Evolutionary conservation across 2,113 vertebrate genomes (phyloP), one percentile per base, ranked within the genome.

Genomic region (Talpa occidentalis): DNA sequence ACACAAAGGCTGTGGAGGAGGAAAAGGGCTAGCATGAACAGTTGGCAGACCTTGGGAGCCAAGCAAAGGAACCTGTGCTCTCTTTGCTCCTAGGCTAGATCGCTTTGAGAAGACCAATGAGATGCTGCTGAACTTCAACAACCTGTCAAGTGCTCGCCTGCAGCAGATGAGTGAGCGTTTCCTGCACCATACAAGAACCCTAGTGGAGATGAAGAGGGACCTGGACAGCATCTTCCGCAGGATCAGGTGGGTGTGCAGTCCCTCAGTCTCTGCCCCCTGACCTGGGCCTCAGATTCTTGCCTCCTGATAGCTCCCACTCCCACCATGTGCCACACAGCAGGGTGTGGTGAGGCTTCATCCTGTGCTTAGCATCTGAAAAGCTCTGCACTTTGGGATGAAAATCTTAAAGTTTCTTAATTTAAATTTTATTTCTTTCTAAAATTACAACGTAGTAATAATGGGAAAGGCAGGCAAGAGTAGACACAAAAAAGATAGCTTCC

Each of bases 71-170:
- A 56, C 52, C 14, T 44, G 56, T 10, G 15, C 12, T 85, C 35
- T 56, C 78, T 47, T 42, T 21, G 8, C 76, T 32, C 1, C 24
- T 95, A 99, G 99, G 99, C 92, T 99, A 56, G 99, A 99, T 95
- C 99, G 99, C 2, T 99, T 99, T 35, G 99, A 99, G 97, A 99
- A 99, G 97, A 99, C 99, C 73, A 99, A 99, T 0, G 99, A 99
- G 98, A 99, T 99, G 99, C 98, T 99, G 47, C 98, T 99, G 88
- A 99, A 99, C 96, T 99, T 99, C 94, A 99, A 99, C 81, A 99
- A 99, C 67, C 98, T 99, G 88, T 99, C 99, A 0, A 99, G 98
- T 0, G 98, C 99, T 14, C 98, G 99, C 54, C 98, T 99, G 97
- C 99, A 99, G 96, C 99, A 99, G 98, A 99, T 99, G 99, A 99